phyloP scores from a whole-genome alignment of 1,140 invertebrate species.

The Leptestheria dahalacensis region DNA sequence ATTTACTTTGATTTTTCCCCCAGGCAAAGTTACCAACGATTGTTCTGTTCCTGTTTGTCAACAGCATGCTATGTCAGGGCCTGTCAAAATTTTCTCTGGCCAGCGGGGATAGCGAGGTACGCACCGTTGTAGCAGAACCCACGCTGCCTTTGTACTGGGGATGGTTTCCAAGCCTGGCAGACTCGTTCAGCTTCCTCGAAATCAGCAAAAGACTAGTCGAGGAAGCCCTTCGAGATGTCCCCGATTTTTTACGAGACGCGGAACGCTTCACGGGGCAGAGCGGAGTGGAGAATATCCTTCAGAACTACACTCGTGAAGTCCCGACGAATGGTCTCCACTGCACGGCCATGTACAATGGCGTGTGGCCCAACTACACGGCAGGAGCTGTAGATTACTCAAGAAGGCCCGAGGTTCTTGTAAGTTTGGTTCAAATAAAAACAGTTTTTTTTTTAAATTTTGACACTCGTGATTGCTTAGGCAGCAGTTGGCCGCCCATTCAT shows the following conservation, averaged over 20 bases:
- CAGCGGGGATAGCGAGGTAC: no score
- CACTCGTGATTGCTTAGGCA: neutral
- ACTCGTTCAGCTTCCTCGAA: neutral
- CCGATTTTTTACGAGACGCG: slow-evolving; percentile 1
- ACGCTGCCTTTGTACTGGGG: slow-evolving; percentile 2
- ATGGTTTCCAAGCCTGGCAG: neutral
- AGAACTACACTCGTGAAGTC: neutral
- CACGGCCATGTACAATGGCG: slow-evolving; percentile 6
- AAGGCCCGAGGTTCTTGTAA: neutral
- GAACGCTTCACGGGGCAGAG: neutral
- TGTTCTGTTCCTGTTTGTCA: no score
- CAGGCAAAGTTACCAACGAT: no score
- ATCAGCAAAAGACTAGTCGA: neutral
- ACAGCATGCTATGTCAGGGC: no score
- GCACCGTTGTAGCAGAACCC: neutral
- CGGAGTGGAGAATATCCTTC: neutral
- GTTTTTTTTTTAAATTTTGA: neutral
- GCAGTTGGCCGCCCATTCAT: neutral
- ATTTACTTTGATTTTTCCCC: no score
- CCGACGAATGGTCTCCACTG: slow-evolving; percentile 1
- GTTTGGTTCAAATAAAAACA: neutral
- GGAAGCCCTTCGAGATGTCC: neutral
- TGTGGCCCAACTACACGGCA: neutral
- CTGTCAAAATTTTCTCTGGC: no score
- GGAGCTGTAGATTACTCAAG: slow-evolving; percentile 1